Evolutionary conservation across 2,113 vertebrate species (phyloP).

Genomic region (Saccopteryx bilineata): DNA sequence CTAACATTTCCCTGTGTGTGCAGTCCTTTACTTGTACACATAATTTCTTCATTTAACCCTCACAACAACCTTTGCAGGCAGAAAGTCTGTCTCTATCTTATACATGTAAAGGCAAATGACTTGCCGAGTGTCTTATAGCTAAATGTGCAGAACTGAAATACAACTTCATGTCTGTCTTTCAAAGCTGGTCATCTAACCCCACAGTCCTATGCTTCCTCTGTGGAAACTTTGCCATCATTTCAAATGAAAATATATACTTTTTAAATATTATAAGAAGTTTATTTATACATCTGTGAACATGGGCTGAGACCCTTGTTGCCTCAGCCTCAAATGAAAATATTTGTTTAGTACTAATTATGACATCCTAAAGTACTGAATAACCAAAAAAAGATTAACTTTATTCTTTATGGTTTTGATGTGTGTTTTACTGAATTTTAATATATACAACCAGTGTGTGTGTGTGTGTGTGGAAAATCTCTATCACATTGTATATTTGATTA

Average conservation of each 20-base stretch:
- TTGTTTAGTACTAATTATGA: conserved; percentile 44
- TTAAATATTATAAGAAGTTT: too few species aligned
- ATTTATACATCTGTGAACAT: too few species aligned
- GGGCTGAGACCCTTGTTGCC: too few species aligned
- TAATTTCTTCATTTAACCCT: conserved; percentile 57
- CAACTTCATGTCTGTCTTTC: not conserved
- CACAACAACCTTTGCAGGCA: not conserved
- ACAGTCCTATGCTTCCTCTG: not conserved
- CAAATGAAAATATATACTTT: not conserved
- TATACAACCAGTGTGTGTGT: not conserved
- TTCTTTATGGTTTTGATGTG: conserved; percentile 4
- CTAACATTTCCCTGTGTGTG: not conserved
- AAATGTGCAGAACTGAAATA: not conserved
- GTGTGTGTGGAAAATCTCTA: conserved; percentile 18
- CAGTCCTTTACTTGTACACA: not conserved
- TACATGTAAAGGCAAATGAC: not conserved
- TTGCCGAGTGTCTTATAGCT: not conserved
- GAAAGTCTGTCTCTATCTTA: not conserved
- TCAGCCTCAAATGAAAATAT: not conserved
- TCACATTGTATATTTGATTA: conserved; percentile 15
- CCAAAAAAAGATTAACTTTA: conserved; percentile 46
- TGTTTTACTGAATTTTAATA: conserved; percentile 49
- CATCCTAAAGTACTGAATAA: conserved; percentile 47
- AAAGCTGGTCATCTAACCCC: not conserved
- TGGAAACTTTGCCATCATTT: conserved; percentile 49